Conservation (phyloP, 2,888 invertebrate species). For the Entomobrya proxima region DNA sequence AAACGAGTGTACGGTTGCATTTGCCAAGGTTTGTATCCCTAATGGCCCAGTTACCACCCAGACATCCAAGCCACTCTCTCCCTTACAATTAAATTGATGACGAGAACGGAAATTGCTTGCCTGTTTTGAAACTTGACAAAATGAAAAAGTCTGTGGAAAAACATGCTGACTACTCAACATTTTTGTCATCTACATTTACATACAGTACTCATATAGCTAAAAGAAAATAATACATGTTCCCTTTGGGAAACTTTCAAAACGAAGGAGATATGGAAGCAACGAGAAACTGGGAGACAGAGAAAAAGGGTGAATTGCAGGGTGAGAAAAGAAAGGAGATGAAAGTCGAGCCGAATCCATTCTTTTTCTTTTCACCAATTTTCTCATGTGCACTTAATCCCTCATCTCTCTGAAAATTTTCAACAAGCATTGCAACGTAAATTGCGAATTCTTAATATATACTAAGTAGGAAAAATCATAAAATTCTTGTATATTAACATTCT, state of each 20-base stretch:
- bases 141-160: background rate
- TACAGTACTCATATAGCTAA: too few relatives aligned
- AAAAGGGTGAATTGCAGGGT: background rate
- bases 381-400: conserved; percentile 62
- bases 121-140: background rate
- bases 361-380: conserved; percentile 55
- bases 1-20: too few relatives aligned
- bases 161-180: too few relatives aligned
- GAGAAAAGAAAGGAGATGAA: conserved; percentile 21
- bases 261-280: background rate
- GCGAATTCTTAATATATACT: conserved; percentile 11
- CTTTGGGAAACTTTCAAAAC: background rate
- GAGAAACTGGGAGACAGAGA: background rate
- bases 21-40: too few relatives aligned
- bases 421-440: background rate
- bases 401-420: conserved; percentile 28
- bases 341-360: conserved; percentile 26
- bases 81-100: background rate
- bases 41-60: too few relatives aligned
- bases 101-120: background rate
- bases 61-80: background rate
- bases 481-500: too few relatives aligned
- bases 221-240: too few relatives aligned
- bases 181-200: too few relatives aligned
- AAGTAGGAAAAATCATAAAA: background rate